Base-by-base conservation (phyloP, 2,888 invertebrate genomes). In the Drosophila borborema region DNA sequence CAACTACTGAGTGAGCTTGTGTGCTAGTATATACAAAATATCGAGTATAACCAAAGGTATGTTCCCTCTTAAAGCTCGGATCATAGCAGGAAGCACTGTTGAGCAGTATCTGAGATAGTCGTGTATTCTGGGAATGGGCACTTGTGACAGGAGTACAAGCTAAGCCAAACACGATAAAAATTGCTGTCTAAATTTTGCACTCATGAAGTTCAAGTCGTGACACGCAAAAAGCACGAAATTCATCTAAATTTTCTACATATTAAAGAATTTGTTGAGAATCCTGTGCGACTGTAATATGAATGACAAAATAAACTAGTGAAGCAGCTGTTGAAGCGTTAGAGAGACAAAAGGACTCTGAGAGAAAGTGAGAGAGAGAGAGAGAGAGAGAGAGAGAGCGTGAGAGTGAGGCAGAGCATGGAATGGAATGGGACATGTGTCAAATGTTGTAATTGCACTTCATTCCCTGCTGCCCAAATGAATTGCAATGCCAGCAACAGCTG, bases 361-460 rank as follows among this genome's bases (percentile, higher is more conserved):
- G 18, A 55, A 16, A 55, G 14, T 20, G 34, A 18, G 34, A 18
- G 20, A n/a, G n/a, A n/a, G 23, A 9, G 16, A 23, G 34, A 8
- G 53, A 14, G 18, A 4, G 20, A 20, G 36, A 12, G 36, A 36
- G 20, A 16, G 23, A 6, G 53, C 23, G 28, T 0, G 36, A 9
- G 56, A 18, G 51, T 1, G 43, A 23, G 20, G 20, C 8, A n/a
- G 12, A 34, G 43, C 12, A 46, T 10, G 53, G 61, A 54, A 63
- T 64, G 71, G 60, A 54, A 63, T 64, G 71, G 60, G 61, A 72
- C 65, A 72, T 64, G 73, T 80, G 68, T 76, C 76, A 81, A 76
- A 66, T 79, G 79, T 77, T 81, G 69, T 70, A 79, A 74, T 79
- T 82, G 79, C 73, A 76, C 34, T 80, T 75, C 64, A 72, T 70